phyloP scores from a whole-genome alignment of 2,113 vertebrate species.

The Erythrolamprus reginae region DNA sequence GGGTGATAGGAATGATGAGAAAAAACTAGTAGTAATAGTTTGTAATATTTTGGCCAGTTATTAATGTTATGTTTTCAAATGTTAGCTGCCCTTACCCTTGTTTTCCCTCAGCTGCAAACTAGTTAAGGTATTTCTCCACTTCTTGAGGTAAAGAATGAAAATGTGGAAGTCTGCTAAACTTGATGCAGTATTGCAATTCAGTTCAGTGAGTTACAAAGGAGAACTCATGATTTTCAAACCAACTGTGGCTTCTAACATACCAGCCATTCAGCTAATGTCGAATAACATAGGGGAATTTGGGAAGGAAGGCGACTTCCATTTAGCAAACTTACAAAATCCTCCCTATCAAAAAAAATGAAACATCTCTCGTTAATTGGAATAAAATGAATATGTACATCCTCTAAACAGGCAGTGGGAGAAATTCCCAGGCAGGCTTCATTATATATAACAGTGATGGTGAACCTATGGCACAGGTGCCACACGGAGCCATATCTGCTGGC shows the following conservation, averaged over 20 bases:
- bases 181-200: not conserved
- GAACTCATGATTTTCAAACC: not conserved
- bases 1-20: no score
- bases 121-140: not conserved
- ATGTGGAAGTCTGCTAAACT: not conserved
- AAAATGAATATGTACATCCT: not conserved
- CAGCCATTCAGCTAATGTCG: not conserved
- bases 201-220: not conserved
- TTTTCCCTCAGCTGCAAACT: not conserved
- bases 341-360: not conserved
- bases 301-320: not conserved
- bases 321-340: not conserved
- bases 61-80: not conserved
- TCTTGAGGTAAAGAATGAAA: not conserved
- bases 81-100: not conserved
- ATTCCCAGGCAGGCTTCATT: not conserved
- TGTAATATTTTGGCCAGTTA: no score
- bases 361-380: not conserved
- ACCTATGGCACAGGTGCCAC: no score
- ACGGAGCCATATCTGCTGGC: no score
- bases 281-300: not conserved
- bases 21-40: no score
- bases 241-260: not conserved
- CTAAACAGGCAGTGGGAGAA: not conserved
- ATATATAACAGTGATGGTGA: no score